Conservation (phyloP, 2,888 invertebrate genomes). For the Cheilosia pagana region DNA sequence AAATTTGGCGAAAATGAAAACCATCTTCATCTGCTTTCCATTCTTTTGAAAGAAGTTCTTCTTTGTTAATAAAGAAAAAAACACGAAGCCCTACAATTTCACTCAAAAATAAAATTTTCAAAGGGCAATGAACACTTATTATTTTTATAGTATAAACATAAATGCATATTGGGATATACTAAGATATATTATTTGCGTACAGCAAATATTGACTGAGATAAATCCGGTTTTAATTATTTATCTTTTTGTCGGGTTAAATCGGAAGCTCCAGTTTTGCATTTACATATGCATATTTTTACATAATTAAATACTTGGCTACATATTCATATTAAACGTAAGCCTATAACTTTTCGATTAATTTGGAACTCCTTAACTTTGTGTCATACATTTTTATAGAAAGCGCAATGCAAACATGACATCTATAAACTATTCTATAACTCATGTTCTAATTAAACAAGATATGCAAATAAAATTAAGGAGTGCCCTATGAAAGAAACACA, state of each 20-base stretch:
- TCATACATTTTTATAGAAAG: neutral
- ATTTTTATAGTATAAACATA: neutral
- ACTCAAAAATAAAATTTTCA: neutral
- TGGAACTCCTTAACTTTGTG: slow-evolving; percentile 13
- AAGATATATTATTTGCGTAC: slow-evolving; percentile 6
- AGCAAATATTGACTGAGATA: neutral
- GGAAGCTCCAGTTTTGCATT: neutral
- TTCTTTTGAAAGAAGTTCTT: too few relatives aligned
- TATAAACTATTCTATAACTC: slow-evolving; percentile 1
- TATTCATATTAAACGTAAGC: neutral
- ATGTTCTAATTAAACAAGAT: slow-evolving; percentile 45
- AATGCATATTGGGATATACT: neutral
- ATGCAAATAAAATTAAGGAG: slow-evolving; percentile 64
- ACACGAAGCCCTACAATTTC: slow-evolving; percentile 23
- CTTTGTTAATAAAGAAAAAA: too few relatives aligned
- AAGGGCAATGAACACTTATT: slow-evolving; percentile 18
- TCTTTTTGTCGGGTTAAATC: slow-evolving; percentile 10
- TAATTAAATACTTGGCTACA: neutral
- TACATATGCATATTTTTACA: slow-evolving; percentile 16
- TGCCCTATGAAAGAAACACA: slow-evolving; percentile 36
- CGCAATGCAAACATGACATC: slow-evolving; percentile 16
- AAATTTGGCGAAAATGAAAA: too few relatives aligned
- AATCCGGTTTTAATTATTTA: slow-evolving; percentile 17
- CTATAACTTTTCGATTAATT: neutral
- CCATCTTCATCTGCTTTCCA: too few relatives aligned